Evolutionary conservation across 2,888 invertebrate species (phyloP), one percentile per base, ranked within the genome.

Genomic region (Ptilodon capucinus): DNA sequence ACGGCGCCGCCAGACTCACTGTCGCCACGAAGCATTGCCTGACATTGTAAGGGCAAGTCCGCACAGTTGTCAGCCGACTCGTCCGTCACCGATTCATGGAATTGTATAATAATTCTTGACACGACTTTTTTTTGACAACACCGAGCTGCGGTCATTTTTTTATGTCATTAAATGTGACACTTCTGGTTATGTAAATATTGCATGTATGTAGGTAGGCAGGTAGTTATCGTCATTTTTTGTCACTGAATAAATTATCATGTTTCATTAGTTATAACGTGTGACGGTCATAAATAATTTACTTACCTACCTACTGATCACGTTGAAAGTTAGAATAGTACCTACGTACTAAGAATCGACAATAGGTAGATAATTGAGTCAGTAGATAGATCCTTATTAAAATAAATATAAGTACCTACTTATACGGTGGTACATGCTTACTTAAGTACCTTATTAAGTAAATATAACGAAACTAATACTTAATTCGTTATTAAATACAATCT

Each of bases 21-120:
- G 53, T 53, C 53, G 53, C 53, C 53, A 47, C 30, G 46, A 41
- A 46, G 47, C 51, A 45, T 46, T 41, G 40, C 53, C 42, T 46
- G 53, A 49, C 53, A 42, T 46, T 44, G 46, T 52, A 48, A 46
- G 41, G 52, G 49, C 39, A 35, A 39, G 49, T 41, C 17, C 18
- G 18, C 46, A 53, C 18, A 14, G 35, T 39, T n/a, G n/a, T n/a
- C n/a, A n/a, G n/a, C n/a, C n/a, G n/a, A n/a, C n/a, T n/a, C n/a
- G n/a, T n/a, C n/a, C 25, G 25, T 23, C 40, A 25, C 21, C 38
- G 14, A 4, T 46, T 46, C 41, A 46, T 39, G 28, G 48, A 46
- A 46, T 42, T 40, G 23, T 36, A 38, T 30, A 14, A 38, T 30
- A 14, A 28, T 46, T 52, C 21, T 39, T 52, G 46, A 44, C 42